Base-by-base conservation (phyloP, 1,140 invertebrate species). In the Hyles euphorbiae region DNA sequence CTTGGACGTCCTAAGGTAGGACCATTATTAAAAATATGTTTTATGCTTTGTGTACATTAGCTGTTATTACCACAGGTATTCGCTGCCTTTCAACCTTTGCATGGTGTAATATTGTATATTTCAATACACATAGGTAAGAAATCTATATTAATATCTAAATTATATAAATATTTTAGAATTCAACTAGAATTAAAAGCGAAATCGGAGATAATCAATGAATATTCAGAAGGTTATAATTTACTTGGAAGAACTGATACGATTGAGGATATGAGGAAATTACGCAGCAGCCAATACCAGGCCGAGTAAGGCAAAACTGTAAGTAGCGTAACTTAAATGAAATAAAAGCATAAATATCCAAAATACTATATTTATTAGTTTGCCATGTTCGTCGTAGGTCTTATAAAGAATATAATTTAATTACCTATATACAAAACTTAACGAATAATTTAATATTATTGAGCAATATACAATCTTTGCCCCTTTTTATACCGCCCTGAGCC, bases 1-100 rank as follows among this genome's bases (percentile, higher is more conserved):
- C 3, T 59, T 88, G 57, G 85, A 88, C 66, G 65, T 84, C 1
- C 62, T 88, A 51, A 62, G 70, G 85, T 86, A 74, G 32, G 12
- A 64, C n/a, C 33, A 9, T 43, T 53, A n/a, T 9, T 5, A 10
- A 22, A 12, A 50, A 32, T 32, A n/a, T 53, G 0, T 45, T 45
- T 45, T 45, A 46, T 46, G 44, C 44, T 45, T 45, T 2, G 43
- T 45, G 2, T 8, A 45, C 43, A n/a, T 45, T n/a, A 45, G 44
- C 11, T 11, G 44, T 2, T 46, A 22, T 22, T 22, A 22, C 2
- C 22, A 22, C 1, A 22, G 22, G 22, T 22, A 2, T 22, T 22
- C 22, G 0, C 22, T 22, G 22, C 22, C 22, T 22, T n/a, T 22
- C 22, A 22, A 22, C 22, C 22, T 22, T 22, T 22, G 22, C 1